Evolutionary conservation across 2,113 vertebrate species (phyloP).

Genomic region (Oenanthe melanoleuca): DNA sequence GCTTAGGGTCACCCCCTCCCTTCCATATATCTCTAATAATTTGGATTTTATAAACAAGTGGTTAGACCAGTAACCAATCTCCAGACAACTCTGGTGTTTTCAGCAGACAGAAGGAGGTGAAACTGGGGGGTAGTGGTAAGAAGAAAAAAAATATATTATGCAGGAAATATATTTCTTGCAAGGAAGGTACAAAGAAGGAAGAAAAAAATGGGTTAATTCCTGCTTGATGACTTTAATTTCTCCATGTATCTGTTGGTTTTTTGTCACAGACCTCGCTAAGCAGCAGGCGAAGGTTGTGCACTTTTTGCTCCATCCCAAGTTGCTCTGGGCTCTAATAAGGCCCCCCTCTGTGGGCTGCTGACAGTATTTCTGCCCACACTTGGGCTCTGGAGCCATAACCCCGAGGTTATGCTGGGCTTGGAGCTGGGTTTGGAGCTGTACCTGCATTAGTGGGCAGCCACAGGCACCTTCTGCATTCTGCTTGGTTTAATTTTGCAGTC

Average conservation of each 20-base stretch:
- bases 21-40: not conserved
- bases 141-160: not conserved
- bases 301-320: not conserved
- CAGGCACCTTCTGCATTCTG: not conserved
- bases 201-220: not conserved
- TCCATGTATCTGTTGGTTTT: not conserved
- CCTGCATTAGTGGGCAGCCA: not conserved
- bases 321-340: not conserved
- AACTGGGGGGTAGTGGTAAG: accelerated
- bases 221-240: not conserved
- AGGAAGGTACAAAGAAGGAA: not conserved
- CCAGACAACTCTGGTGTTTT: not conserved
- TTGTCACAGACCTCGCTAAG: not conserved
- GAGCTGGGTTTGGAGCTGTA: not conserved
- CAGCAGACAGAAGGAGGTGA: not conserved
- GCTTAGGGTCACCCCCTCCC: accelerated
- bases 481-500: not conserved
- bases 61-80: not conserved
- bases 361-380: not conserved
- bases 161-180: not conserved
- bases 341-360: not conserved
- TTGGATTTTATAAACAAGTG: not conserved
- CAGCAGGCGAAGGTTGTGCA: not conserved
- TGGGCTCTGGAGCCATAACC: not conserved
- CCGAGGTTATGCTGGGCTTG: not conserved